These are phyloP conservation scores for Camponotus fellah DNA, from an alignment of 2,888 invertebrate genomes.

Conservation along the genomic window DNA sequence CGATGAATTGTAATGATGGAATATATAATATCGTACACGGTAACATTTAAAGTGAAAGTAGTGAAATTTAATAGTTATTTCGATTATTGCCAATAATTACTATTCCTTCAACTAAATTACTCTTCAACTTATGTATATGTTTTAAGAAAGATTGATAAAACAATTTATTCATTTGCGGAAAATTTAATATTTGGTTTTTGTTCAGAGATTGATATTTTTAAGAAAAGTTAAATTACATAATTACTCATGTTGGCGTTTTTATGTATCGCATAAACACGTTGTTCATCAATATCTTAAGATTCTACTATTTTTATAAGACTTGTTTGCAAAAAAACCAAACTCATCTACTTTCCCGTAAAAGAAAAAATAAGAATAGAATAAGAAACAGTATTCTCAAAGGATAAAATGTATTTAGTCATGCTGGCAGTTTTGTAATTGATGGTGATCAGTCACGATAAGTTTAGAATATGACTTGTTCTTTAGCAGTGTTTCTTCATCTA, in stretches of 20 bases:
- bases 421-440: not conserved
- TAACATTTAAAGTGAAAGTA: slow-evolving; percentile 31
- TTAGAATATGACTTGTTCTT: not conserved
- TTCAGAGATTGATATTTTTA: not conserved
- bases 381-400: not conserved
- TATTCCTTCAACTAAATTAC: not conserved
- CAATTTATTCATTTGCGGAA: not conserved
- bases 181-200: not conserved
- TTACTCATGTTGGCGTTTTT: not conserved
- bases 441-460: not conserved
- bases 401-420: not conserved
- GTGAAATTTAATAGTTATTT: slow-evolving; percentile 23
- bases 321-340: not conserved
- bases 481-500: not conserved
- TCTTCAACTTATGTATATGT: not conserved
- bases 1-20: not conserved
- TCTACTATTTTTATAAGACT: not conserved
- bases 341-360: not conserved
- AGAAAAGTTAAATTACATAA: not conserved
- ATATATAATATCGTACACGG: not conserved
- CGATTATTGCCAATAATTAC: slow-evolving; percentile 12
- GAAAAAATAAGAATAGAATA: not conserved
- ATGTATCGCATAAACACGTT: not conserved
- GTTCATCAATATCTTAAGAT: not conserved
- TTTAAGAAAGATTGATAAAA: not conserved